phyloP scores from a whole-genome alignment of 1,140 invertebrate genomes.

The Himalopsyche phryganea region DNA sequence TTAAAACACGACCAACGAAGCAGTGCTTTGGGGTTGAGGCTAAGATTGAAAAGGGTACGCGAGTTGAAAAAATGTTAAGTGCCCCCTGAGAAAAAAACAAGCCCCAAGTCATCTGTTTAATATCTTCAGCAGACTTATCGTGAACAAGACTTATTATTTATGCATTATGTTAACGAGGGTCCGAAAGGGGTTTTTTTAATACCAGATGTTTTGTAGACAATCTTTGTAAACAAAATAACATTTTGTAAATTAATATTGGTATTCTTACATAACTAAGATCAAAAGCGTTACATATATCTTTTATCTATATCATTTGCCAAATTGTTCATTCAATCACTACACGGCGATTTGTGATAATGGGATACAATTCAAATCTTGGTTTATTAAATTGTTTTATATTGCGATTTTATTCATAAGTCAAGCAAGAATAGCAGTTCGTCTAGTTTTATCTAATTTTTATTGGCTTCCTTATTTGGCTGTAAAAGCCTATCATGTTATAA shows the following conservation, averaged over 20 bases:
- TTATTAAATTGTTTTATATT: no score
- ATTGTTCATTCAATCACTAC: background rate
- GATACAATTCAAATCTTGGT: no score
- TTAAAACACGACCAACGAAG: background rate
- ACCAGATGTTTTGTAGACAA: background rate
- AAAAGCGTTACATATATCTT: no score
- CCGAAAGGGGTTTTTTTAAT: slow-evolving; percentile 12
- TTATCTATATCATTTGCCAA: no score
- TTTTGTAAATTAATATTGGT: no score
- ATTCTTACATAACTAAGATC: no score
- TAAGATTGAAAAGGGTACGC: background rate
- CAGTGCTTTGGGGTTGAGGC: background rate
- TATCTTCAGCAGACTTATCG: slow-evolving; percentile 16
- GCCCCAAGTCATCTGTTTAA: slow-evolving; percentile 18
- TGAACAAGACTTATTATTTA: slow-evolving; percentile 21
- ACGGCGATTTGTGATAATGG: background rate
- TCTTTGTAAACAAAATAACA: background rate
- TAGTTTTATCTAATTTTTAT: no score
- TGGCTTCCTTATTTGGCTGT: no score
- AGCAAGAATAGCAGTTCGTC: no score
- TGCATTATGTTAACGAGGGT: slow-evolving; percentile 25
- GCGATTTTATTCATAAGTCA: no score
- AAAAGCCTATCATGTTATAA: no score
- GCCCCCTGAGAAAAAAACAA: slow-evolving; percentile 15
- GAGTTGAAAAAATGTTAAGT: slow-evolving; percentile 13